Percentiles rank a stretch among this genome's conserved stretches.
Evolutionary conservation across 2,888 invertebrate species (phyloP).

Genomic region (Oligia latruncula): DNA sequence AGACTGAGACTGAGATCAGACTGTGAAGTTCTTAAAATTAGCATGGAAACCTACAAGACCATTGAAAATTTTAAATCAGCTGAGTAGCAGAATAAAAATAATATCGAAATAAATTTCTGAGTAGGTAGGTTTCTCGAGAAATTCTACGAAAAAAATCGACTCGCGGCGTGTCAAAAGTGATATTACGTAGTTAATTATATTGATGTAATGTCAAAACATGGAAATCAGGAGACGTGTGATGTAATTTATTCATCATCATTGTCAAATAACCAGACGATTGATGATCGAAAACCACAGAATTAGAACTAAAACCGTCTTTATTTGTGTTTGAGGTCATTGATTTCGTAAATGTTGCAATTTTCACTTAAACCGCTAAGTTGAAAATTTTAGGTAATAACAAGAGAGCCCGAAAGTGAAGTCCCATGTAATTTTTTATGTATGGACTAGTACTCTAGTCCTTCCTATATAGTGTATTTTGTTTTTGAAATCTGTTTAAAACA

Average conservation of each 20-base stretch:
- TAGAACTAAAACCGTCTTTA: conserved; percentile 1
- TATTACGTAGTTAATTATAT: conserved; percentile 55
- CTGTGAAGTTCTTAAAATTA: background rate
- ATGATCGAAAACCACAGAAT: conserved; percentile 27
- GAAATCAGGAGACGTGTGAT: conserved; percentile 23
- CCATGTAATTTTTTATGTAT: background rate
- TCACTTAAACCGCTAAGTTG: background rate
- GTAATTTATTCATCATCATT: conserved; percentile 31
- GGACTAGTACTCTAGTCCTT: too few relatives aligned
- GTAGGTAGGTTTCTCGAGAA: conserved; percentile 18
- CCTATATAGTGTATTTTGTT: background rate
- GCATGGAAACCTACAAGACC: too few relatives aligned
- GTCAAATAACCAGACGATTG: conserved; percentile 16
- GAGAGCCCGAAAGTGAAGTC: background rate
- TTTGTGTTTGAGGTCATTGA: conserved; percentile 6
- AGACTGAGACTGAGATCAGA: background rate
- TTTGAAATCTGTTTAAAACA: conserved; percentile 1
- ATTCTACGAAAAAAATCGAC: conserved; percentile 32
- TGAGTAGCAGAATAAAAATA: conserved; percentile 1
- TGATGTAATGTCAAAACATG: conserved; percentile 65
- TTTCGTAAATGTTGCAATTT: background rate
- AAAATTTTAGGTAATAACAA: background rate
- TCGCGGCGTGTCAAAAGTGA: conserved; percentile 40
- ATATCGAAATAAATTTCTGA: conserved; percentile 24
- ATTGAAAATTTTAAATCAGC: background rate